Evolutionary conservation across 1,140 invertebrate species (phyloP), one percentile per base, ranked within the genome.

Genomic region (Colletes gigas): DNA sequence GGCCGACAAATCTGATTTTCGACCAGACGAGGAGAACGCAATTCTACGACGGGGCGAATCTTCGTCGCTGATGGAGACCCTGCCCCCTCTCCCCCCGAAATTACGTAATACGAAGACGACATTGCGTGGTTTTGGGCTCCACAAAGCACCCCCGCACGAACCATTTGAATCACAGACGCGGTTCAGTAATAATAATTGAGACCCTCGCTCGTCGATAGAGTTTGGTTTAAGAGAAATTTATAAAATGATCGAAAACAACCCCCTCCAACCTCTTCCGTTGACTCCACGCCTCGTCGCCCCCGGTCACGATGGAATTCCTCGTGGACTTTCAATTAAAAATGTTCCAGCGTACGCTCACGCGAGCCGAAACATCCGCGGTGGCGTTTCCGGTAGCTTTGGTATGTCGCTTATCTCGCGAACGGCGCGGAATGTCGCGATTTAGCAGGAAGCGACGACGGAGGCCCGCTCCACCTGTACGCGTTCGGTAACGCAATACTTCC

Each of bases 1-100:
- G 68, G 70, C 73, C 81, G 80, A 83, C 84, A 86, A 86, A 85
- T 86, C 50, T 75, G 84, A 86, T 85, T 86, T 86, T 75, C 83
- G 65, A 2, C 39, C 50, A 71, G 70, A 82, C 71, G 70, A 62
- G 70, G 65, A 65, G 57, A 73, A 74, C 65, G 78, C 78, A 73
- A 82, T 82, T 74, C 62, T 30, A 8, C 68, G 55, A 68, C 19
- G 66, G 30, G n/a, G 44, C 41, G 65, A 69, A 68, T 78, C 76
- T 83, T 69, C 81, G 50, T 57, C 50, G 62, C 12, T 72, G 68
- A 80, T 74, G 77, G 73, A 57, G n/a, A 15, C 55, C 44, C 39
- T 41, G 55, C n/a, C 59, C 19, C 9, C 17, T 12, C 21, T 3
- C 7, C 17, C 17, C 21, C 2, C 7, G 50, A 47, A 69, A 68